A percentile compares a stretch with the other conserved stretches of the same genome.
Evolutionary conservation across 2,113 vertebrate genomes (phyloP).

Genomic region (Forbesichthys papilliferus): DNA sequence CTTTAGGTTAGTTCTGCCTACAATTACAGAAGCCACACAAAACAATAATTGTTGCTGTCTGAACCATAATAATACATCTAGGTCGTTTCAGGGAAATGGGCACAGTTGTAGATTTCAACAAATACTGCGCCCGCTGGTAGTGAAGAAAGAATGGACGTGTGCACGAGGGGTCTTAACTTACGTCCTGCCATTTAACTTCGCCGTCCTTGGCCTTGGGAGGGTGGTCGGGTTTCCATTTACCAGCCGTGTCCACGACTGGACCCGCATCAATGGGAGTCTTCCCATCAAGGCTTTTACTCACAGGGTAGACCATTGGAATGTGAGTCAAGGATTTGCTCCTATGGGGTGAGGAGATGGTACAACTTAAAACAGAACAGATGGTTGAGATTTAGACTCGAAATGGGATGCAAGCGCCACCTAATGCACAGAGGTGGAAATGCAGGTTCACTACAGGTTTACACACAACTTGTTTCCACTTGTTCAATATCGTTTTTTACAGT

Average conservation of each 20-base stretch:
- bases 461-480: no score
- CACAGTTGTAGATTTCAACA: no score
- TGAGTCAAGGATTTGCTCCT: constrained; percentile 96
- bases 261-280: constrained; percentile 17
- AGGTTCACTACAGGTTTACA: background rate
- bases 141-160: background rate
- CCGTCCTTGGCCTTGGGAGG: constrained; percentile 79
- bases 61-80: no score
- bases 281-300: constrained; percentile 39
- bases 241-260: background rate
- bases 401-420: no score
- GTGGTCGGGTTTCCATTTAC: constrained; percentile 71
- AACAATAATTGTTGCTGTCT: no score
- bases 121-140: background rate
- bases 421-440: background rate
- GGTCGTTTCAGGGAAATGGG: no score
- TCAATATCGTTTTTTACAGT: no score
- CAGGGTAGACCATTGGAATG: constrained; percentile 79
- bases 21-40: no score
- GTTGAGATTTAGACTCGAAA: no score
- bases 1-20: no score
- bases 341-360: background rate
- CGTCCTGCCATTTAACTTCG: constrained; percentile 93
- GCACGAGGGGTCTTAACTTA: constrained; percentile 59
- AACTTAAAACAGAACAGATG: no score